Evolutionary conservation across 2,797 vertebrate genomes (phyloP).

Genomic region (Hafferia zeledoni): DNA sequence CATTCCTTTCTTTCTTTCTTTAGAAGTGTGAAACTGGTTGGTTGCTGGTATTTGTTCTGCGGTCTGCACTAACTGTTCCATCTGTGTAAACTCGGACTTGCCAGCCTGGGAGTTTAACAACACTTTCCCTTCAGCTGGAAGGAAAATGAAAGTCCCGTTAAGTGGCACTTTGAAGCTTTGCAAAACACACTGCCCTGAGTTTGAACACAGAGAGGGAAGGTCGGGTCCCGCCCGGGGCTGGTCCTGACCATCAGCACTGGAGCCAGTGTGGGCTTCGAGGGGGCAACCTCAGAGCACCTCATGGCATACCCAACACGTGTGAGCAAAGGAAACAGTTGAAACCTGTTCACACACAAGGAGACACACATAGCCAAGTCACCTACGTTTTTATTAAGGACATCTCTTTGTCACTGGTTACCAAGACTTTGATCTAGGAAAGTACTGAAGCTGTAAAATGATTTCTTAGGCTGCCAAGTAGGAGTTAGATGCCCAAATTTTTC

Average conservation of each 20-base stretch:
- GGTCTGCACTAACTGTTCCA: conserved; percentile 96
- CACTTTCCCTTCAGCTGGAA: conserved; percentile 73
- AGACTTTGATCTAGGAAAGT: not conserved
- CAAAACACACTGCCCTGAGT: conserved; percentile 40
- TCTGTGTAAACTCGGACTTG: conserved; percentile 96
- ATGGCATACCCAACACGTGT: rapidly evolving
- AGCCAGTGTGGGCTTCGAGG: rapidly evolving
- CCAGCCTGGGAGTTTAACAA: conserved; percentile 81
- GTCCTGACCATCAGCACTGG: not conserved
- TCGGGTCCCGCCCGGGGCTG: not conserved
- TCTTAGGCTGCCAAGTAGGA: not conserved
- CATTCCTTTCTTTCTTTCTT: conserved; percentile 87
- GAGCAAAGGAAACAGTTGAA: not conserved
- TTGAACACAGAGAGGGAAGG: not conserved
- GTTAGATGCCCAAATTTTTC: not conserved
- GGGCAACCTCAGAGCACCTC: not conserved
- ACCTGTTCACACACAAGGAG: not conserved
- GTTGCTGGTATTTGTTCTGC: conserved; percentile 95
- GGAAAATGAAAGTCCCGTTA: conserved; percentile 71
- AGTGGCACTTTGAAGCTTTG: conserved; percentile 74
- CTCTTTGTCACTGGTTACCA: not conserved
- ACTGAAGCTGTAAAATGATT: not conserved
- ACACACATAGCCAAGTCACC: not conserved
- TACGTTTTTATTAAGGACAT: rapidly evolving
- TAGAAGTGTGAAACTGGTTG: conserved; percentile 98